Evolutionary conservation across 2,113 vertebrate genomes (phyloP).

Genomic region (Pogona vitticeps): DNA sequence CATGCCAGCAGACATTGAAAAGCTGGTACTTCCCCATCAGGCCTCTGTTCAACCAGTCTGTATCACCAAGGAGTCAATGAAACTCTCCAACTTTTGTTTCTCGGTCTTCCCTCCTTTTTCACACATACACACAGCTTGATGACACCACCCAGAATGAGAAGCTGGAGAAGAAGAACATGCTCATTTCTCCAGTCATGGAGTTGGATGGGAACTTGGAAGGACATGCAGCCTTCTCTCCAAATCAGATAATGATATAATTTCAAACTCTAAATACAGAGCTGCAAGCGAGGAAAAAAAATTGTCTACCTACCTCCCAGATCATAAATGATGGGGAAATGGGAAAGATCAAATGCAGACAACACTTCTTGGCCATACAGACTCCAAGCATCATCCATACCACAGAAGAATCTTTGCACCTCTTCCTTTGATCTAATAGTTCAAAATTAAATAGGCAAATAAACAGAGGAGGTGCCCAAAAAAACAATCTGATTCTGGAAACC

Average conservation of each 20-base stretch:
- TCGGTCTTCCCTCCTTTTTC: no score
- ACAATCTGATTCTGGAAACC: neutral
- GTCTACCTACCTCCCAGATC: slow-evolving; percentile 85
- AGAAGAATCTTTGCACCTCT: slow-evolving; percentile 83
- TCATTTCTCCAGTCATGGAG: no score
- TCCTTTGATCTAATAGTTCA: slow-evolving; percentile 77
- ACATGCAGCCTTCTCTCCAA: no score
- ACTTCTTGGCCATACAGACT: slow-evolving; percentile 81
- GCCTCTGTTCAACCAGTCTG: no score
- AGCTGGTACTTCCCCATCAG: no score
- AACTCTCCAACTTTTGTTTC: no score
- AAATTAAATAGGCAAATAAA: neutral
- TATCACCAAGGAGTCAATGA: no score
- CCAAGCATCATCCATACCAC: slow-evolving; percentile 87
- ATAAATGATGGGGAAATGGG: slow-evolving; percentile 78
- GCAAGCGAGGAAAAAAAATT: neutral
- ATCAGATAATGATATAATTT: neutral
- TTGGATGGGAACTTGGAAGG: no score
- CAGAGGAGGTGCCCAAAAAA: neutral
- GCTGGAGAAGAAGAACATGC: no score
- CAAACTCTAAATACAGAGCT: neutral
- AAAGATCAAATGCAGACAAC: slow-evolving; percentile 85
- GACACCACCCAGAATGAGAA: no score
- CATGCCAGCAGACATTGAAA: no score
- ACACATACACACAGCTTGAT: no score